Evolutionary conservation across 2,888 invertebrate genomes (phyloP).

Genomic region (Gymnocheta viridis): DNA sequence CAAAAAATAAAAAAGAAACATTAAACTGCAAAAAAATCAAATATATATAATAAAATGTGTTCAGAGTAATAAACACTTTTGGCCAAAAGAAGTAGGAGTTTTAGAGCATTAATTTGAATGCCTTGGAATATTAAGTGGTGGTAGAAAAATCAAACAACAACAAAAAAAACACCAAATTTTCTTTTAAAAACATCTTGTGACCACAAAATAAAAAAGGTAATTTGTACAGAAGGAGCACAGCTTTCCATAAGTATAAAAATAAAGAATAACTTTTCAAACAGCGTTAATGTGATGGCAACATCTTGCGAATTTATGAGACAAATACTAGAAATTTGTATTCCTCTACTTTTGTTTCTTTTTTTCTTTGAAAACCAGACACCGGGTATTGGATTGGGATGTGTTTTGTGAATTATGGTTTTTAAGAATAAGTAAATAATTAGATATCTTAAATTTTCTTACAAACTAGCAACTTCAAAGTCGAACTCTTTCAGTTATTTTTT

Average conservation of each 20-base stretch:
- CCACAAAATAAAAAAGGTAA: conserved; percentile 5
- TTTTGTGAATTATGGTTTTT: background rate
- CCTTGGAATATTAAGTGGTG: background rate
- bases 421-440: too few relatives aligned
- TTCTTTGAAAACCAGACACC: background rate
- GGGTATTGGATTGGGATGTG: too few relatives aligned
- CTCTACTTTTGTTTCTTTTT: background rate
- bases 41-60: conserved; percentile 40
- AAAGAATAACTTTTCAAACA: conserved; percentile 45
- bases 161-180: background rate
- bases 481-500: too few relatives aligned
- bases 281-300: conserved; percentile 68
- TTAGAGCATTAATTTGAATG: background rate
- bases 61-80: conserved; percentile 49
- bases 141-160: conserved; percentile 14
- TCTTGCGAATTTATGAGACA: conserved; percentile 57
- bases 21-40: background rate
- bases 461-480: too few relatives aligned
- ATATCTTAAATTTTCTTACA: too few relatives aligned
- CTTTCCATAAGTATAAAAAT: conserved; percentile 3
- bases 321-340: conserved; percentile 28
- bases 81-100: background rate
- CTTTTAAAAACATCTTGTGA: conserved; percentile 32
- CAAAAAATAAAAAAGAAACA: background rate
- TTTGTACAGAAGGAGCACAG: background rate